A percentile compares a stretch with the other conserved stretches of the same genome.
These are phyloP conservation scores for Glaucopsyche alexis DNA, from an alignment of 2,888 invertebrate genomes.

Conservation along the genomic window DNA sequence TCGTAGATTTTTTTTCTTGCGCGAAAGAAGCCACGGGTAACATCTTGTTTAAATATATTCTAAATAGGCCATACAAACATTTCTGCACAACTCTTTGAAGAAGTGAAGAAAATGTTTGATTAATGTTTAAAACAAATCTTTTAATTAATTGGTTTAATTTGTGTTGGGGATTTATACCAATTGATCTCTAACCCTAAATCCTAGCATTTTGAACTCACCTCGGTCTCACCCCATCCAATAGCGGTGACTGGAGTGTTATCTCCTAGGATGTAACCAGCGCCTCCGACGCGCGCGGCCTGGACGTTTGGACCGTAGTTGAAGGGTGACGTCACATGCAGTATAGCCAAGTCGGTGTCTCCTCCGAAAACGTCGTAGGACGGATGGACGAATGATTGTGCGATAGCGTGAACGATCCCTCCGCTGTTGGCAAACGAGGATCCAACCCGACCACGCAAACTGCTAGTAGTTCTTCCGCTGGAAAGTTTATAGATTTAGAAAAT, in stretches of 20 bases:
- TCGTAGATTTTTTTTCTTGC: too few relatives aligned
- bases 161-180: too few relatives aligned
- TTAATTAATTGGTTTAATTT: too few relatives aligned
- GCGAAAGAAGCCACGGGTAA: too few relatives aligned
- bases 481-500: not conserved
- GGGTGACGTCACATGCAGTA: conserved; percentile 43
- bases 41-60: too few relatives aligned
- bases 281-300: conserved; percentile 46
- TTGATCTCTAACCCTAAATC: too few relatives aligned
- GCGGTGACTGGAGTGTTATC: conserved; percentile 52
- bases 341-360: conserved; percentile 48
- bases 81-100: too few relatives aligned
- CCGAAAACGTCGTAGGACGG: conserved; percentile 42
- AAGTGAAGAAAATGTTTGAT: too few relatives aligned
- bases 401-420: conserved; percentile 40
- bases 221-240: conserved; percentile 50
- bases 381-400: conserved; percentile 40
- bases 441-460: conserved; percentile 42
- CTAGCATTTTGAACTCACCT: conserved; percentile 25
- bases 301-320: conserved; percentile 41
- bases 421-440: conserved; percentile 47
- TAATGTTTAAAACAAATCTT: too few relatives aligned
- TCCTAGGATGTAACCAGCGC: conserved; percentile 45
- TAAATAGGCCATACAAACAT: too few relatives aligned
- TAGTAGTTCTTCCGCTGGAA: not conserved